Base-by-base conservation (phyloP, 2,797 vertebrate genomes). In the Hippoglossus hippoglossus region DNA sequence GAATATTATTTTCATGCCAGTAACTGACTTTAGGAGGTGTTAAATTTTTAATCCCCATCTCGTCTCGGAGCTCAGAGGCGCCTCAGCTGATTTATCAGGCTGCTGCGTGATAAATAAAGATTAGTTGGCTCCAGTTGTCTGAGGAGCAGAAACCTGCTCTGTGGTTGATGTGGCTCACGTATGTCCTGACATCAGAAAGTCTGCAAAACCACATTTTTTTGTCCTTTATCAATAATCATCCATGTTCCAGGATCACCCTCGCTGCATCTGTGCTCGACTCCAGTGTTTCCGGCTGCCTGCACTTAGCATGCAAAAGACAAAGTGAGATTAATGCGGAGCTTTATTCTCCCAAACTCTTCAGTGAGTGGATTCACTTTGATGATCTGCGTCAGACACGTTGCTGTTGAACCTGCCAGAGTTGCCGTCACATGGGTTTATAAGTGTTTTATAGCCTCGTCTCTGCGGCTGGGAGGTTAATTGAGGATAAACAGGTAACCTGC, bases 271-370 rank as follows among this genome's bases (percentile, higher is more conserved):
- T 31, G 5, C 36, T 39, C 12, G 36, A 39, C 36, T 77, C 24
- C 9, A 22, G 74, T 58, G 50, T 44, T 79, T 71, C 56, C 58
- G 65, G 49, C 71, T 62, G 76, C 58, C 39, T 74, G 63, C 67
- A 49, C 66, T 79, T 76, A 70, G 74, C 73, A 75, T 79, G 69
- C 80, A 60, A 60, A 52, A 79, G 68, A 70, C 75, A 76, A 81
- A 81, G 67, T 63, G 61, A 78, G 80, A 87, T 80, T 77, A 86
- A 87, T 84, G 68, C 65, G 11, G 63, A 0, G 15, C 69, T 78
- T 71, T 65, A 58, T 39, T 63, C 54, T 0, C 9, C 59, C 16
- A 36, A 51, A 75, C 36, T 56, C 53, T 13, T 16, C 1, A 54
- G 63, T 65, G 57, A 71, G 60, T 22, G 82, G 31, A 82, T 78